Percentiles rank a stretch among this genome's conserved stretches.
phyloP scores from a whole-genome alignment of 2,113 vertebrate genomes.

The Pagrus major region DNA sequence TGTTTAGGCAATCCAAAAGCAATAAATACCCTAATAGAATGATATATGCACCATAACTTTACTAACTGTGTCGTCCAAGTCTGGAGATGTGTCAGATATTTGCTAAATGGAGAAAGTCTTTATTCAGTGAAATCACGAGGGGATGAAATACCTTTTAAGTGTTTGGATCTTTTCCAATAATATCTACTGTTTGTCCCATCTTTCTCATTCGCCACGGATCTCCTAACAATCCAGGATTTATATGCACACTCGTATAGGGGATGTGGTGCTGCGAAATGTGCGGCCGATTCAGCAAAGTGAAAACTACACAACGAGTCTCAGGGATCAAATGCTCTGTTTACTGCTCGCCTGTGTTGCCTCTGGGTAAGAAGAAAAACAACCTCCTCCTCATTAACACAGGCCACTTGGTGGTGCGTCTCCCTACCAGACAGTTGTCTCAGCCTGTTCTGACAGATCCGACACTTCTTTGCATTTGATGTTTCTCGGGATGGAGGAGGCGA shows the following conservation, averaged over 20 bases:
- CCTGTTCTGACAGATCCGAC: slow-evolving; percentile 72
- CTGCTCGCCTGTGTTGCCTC: slow-evolving; percentile 63
- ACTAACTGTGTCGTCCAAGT: slow-evolving; percentile 30
- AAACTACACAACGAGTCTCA: slow-evolving; percentile 68
- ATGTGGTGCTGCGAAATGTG: slow-evolving; percentile 32
- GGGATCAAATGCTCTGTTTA: slow-evolving; percentile 77
- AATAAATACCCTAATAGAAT: slow-evolving; percentile 50
- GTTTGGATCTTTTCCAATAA: slow-evolving; percentile 38
- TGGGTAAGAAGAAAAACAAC: slow-evolving; percentile 66
- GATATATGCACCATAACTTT: slow-evolving; percentile 44
- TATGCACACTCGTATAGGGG: not conserved
- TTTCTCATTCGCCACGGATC: slow-evolving; percentile 19
- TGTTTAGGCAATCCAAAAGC: slow-evolving; percentile 41
- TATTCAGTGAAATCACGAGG: slow-evolving; percentile 14
- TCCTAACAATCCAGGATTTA: slow-evolving; percentile 31
- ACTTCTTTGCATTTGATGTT: slow-evolving; percentile 75
- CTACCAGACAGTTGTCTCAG: slow-evolving; percentile 68
- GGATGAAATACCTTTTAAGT: slow-evolving; percentile 29
- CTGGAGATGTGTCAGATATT: slow-evolving; percentile 23
- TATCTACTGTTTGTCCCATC: slow-evolving; percentile 23
- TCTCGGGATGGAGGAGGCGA: slow-evolving; percentile 53
- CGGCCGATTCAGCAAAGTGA: slow-evolving; percentile 70
- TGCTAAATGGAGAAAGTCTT: slow-evolving; percentile 18
- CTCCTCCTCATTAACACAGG: slow-evolving; percentile 77
- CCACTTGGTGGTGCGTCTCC: slow-evolving; percentile 62